A percentile compares a stretch with the other conserved stretches of the same genome.
phyloP scores from a whole-genome alignment of 2,888 invertebrate genomes.

The Cephus spinipes region DNA sequence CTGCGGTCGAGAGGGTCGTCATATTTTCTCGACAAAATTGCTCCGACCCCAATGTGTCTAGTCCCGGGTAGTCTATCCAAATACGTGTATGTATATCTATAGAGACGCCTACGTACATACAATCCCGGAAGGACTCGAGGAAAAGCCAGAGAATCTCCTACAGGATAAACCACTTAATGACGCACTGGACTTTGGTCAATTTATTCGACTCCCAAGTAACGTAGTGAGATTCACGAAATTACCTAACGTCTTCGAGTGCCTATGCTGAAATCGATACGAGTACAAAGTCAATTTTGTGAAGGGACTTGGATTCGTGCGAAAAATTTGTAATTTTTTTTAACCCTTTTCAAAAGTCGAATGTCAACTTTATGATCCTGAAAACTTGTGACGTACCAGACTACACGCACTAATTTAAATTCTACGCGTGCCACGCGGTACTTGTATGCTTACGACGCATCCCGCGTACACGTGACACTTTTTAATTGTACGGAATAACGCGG shows the following conservation, averaged over 20 bases:
- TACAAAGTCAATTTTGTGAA: background rate
- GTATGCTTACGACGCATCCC: too few relatives aligned
- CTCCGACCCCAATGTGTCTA: constrained; percentile 22
- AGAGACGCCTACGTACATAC: background rate
- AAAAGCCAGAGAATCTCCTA: background rate
- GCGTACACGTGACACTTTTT: constrained; percentile 32
- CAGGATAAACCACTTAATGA: background rate
- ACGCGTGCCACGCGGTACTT: too few relatives aligned
- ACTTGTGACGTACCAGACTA: too few relatives aligned
- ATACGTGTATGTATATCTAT: background rate
- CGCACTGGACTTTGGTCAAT: background rate
- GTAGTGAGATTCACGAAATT: background rate
- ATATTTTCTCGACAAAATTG: constrained; percentile 44
- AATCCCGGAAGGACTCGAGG: background rate
- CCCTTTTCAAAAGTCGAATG: background rate
- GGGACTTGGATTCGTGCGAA: background rate
- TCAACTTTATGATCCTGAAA: too few relatives aligned
- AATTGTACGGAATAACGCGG: background rate
- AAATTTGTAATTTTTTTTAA: background rate
- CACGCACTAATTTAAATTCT: too few relatives aligned
- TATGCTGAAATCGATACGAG: background rate
- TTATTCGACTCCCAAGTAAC: background rate
- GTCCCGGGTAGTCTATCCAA: constrained; percentile 11
- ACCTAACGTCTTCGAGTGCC: background rate
- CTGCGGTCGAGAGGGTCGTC: constrained; percentile 40